These are phyloP conservation scores for Ruditapes philippinarum DNA, from an alignment of 1,140 invertebrate species.

Conservation along the genomic window DNA sequence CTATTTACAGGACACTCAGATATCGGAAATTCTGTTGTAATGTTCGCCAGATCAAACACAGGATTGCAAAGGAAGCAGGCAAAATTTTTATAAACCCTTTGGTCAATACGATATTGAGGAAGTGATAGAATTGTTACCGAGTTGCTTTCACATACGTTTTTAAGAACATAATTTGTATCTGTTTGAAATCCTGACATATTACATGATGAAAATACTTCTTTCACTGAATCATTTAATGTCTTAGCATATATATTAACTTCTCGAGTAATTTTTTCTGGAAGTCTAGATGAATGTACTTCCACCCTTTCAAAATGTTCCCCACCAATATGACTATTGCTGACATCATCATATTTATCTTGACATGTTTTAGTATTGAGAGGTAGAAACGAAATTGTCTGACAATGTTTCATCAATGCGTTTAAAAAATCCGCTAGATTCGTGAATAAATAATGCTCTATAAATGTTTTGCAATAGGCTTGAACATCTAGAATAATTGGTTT, in stretches of 20 bases:
- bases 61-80: constrained; percentile 13
- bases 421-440: background rate
- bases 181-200: background rate
- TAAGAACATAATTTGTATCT: background rate
- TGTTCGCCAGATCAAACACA: background rate
- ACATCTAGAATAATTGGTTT: background rate
- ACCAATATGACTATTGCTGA: background rate
- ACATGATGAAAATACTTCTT: background rate
- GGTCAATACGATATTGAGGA: background rate
- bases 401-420: background rate
- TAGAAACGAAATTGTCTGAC: background rate
- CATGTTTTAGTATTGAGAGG: background rate
- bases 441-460: background rate
- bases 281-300: background rate
- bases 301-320: background rate
- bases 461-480: background rate
- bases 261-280: background rate
- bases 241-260: background rate
- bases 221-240: background rate
- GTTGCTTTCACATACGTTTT: background rate
- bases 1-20: background rate
- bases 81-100: constrained; percentile 8
- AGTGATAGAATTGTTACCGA: background rate
- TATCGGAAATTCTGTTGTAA: background rate
- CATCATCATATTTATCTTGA: background rate